Base-by-base conservation (phyloP, 2,113 vertebrate genomes). In the Catharus minimus region DNA sequence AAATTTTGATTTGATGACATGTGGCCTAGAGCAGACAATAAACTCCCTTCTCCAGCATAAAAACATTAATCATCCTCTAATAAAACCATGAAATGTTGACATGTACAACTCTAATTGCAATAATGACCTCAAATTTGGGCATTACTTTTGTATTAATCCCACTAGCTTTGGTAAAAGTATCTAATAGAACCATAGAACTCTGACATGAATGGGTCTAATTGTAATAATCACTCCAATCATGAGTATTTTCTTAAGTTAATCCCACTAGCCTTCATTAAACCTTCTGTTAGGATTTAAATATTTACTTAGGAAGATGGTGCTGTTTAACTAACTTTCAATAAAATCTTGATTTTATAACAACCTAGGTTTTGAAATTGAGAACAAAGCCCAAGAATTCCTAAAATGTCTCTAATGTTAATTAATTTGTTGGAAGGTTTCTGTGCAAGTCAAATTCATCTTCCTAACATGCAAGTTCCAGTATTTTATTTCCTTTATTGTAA, bases 31-130 rank as follows among this genome's bases (percentile, higher is more conserved):
- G 86, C 38, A 90, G 77, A 95, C 56, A 92, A 90, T 90, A 92
- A 86, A 95, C 57, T 94, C 57, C 61, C 64, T 77, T 55, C 67
- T 94, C 50, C 57, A 77, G 32, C 66, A 69, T 72, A 92, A 95
- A 96, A 95, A 93, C 86, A 95, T 93, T 89, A 92, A 91, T 95
- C 75, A 94, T 94, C 95, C 95, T 68, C 81, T 90, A 95, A 94
- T 85, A 93, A 95, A 94, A 66, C 75, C 46, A 68, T 58, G 78
- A 90, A 92, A 91, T 67, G 64, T 72, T 71, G 12, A 97, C 38
- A 75, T 86, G 89, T 89, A 94, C 65, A 90, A 94, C 65, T 75
- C 88, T 97, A 97, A 97, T 93, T 95, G 95, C 56, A 91, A 66
- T 97, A 97, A 97, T 92, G 93, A 96, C 77, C 82, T 88, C 30